Evolutionary conservation across 1,140 invertebrate genomes (phyloP), one percentile per base, ranked within the genome.

Genomic region (Drosophila kurseongensis): DNA sequence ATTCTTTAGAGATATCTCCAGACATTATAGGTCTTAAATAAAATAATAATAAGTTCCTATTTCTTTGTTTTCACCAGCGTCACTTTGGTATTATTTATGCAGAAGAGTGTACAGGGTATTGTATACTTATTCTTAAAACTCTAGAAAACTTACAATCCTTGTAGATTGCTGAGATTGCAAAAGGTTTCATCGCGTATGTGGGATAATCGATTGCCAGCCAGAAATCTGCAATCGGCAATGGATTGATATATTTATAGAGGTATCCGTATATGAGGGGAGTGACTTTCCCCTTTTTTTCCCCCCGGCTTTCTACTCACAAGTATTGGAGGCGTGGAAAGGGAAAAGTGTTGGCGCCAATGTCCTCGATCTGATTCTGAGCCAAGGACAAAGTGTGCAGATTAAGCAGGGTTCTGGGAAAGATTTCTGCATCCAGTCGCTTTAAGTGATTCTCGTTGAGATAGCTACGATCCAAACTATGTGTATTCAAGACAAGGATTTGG

Each of bases 331-430:
- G 58, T 42, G 79, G 78, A 82, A 89, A 74, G 59, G 75, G 78
- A 61, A 93, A 91, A n/a, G 91, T 73, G 42, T 86, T 76, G 36
- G 62, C 51, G 41, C 72, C 75, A 48, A 93, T 91, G 32, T 75
- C 69, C 6, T 32, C 57, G 32, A 93, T 92, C 35, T 75, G 71
- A 63, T 93, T 93, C 42, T 92, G 82, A 5, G 91, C 91, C 75
- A 93, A 59, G 18, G 92, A 93, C 38, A 93, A 66, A 5, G 91
- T 92, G 42, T 89, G 78, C 45, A 93, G 45, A 50, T 83, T 67
- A 4, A 54, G 40, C 60, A 93, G 51, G 2, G 62, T 85, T 18
- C 27, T 76, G 7, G 80, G 76, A 57, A 93, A 91, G 61, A 83
- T 86, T 1, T 79, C 79, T 6, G 76, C 29, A 8, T 55, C 50